Evolutionary conservation across 2,797 vertebrate species (phyloP).

Genomic region (Periophthalmus magnuspinnatus): DNA sequence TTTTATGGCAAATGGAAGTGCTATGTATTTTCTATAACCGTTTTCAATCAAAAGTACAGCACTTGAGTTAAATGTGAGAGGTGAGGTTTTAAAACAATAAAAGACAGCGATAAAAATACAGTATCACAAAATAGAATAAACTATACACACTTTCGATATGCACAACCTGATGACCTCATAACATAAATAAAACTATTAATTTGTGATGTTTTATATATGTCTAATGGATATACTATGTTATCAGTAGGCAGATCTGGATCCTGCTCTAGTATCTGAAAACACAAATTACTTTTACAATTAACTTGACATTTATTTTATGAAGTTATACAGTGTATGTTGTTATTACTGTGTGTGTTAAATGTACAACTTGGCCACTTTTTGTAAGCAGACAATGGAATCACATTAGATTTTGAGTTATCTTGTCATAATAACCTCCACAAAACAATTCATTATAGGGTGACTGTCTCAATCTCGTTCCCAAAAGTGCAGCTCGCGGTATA

Average conservation of each 20-base stretch:
- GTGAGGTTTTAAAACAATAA: neutral
- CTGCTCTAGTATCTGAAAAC: neutral
- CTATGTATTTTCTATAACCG: too few species aligned
- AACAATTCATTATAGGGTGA: neutral
- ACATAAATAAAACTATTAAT: too few species aligned
- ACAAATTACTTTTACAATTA: neutral
- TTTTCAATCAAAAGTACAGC: too few species aligned
- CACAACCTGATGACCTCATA: too few species aligned
- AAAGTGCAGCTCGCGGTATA: conserved; percentile 5
- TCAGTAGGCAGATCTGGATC: too few species aligned
- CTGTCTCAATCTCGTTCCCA: conserved; percentile 5
- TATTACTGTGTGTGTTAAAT: neutral
- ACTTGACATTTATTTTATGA: neutral
- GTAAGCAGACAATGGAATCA: neutral
- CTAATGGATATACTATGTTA: too few species aligned
- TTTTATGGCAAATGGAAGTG: neutral
- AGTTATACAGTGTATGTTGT: neutral
- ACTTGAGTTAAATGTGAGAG: neutral
- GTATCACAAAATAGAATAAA: neutral
- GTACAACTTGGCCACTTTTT: neutral
- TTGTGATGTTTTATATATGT: too few species aligned
- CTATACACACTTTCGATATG: neutral
- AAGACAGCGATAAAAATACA: neutral
- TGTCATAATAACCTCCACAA: neutral
- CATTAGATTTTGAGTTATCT: neutral